phyloP scores from a whole-genome alignment of 2,888 invertebrate species.

The Tipula lateralis region DNA sequence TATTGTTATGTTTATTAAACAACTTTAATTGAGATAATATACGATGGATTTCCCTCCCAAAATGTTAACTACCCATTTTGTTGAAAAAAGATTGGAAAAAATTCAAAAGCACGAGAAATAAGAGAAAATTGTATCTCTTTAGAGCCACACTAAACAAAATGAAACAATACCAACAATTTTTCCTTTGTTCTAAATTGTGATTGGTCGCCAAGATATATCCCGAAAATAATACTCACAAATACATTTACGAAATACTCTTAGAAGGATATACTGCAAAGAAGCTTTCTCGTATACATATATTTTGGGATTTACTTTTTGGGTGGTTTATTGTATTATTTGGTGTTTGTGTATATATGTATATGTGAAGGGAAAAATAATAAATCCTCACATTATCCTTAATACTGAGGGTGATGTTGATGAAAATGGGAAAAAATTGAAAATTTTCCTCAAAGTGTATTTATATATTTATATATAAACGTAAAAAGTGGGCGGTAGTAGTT shows the following conservation, averaged over 20 bases:
- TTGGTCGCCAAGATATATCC: slow-evolving; percentile 33
- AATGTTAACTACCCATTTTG: not conserved
- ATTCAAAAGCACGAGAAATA: not conserved
- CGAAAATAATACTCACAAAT: not conserved
- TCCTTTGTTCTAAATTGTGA: slow-evolving; percentile 34
- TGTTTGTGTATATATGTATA: not conserved
- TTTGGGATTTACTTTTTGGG: not conserved
- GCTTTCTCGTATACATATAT: not conserved
- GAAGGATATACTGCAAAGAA: not conserved
- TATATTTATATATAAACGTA: not conserved
- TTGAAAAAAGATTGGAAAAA: not conserved
- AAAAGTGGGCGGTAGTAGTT: slow-evolving; percentile 24
- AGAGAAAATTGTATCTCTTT: not conserved
- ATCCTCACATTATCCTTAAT: not conserved
- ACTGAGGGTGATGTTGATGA: slow-evolving; percentile 19
- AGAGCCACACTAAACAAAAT: slow-evolving; percentile 14
- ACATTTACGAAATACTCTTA: not conserved
- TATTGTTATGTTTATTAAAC: not conserved
- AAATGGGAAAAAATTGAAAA: not conserved
- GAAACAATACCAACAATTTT: slow-evolving; percentile 3
- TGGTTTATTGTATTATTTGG: not conserved
- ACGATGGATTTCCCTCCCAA: not conserved
- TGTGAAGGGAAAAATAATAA: not conserved
- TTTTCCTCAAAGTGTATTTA: not conserved
- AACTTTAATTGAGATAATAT: not conserved